A percentile compares a stretch with the other conserved stretches of the same genome.
phyloP scores from a whole-genome alignment of 2,797 vertebrate species.

The Rhyacichthys aspro region DNA sequence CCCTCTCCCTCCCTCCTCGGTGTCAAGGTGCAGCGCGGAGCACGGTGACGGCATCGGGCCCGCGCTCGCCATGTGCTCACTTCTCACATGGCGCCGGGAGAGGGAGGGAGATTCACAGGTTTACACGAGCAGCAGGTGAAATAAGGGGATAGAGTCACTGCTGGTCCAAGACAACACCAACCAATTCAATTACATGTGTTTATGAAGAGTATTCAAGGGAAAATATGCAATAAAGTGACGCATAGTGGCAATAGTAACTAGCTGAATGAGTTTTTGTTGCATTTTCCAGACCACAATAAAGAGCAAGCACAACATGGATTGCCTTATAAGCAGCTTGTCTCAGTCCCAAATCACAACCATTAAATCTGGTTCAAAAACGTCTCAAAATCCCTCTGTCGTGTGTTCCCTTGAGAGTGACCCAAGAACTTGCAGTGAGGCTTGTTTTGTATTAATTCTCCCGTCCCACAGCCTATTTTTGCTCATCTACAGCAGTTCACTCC shows the following conservation, averaged over 20 bases:
- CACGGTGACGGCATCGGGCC: constrained; percentile 72
- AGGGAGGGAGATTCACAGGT: constrained; percentile 39
- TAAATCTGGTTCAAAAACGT: constrained; percentile 8
- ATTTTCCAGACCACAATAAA: constrained; percentile 2
- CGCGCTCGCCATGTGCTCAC: constrained; percentile 85
- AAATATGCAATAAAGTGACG: background rate
- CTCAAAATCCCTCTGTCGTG: constrained; percentile 3
- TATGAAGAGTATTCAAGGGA: background rate
- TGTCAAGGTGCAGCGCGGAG: constrained; percentile 43
- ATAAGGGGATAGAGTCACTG: background rate
- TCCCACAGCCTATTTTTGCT: constrained; percentile 32
- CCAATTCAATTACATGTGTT: background rate
- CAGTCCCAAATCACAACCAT: constrained; percentile 7
- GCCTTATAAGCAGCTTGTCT: constrained; percentile 9
- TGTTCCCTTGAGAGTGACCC: constrained; percentile 9
- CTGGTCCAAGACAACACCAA: background rate
- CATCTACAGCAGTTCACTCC: constrained; percentile 14
- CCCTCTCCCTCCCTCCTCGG: constrained; percentile 19
- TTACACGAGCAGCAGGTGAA: constrained; percentile 19
- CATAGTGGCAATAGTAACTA: background rate
- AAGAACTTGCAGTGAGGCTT: constrained; percentile 19
- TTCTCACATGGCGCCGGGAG: constrained; percentile 82
- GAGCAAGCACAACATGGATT: background rate
- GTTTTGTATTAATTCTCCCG: constrained; percentile 33
- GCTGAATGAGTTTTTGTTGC: background rate